Evolutionary conservation across 2,113 vertebrate species (phyloP).

Genomic region (Sinocyclocheilus anophthalmus): DNA sequence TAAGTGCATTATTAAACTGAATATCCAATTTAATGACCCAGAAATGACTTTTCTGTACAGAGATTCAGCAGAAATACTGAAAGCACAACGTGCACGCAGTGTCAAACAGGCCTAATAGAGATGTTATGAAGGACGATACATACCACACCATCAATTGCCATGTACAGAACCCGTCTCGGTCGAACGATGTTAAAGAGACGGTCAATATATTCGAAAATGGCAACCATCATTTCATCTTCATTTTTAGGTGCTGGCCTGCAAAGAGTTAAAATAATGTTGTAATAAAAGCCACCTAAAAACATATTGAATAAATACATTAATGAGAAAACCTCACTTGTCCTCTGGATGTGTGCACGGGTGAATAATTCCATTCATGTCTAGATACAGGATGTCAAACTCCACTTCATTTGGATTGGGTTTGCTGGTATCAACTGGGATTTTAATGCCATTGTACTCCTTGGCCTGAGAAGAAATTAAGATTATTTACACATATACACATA

Average conservation of each 20-base stretch:
- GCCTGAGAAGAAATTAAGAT: constrained; percentile 68
- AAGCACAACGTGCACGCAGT: not conserved
- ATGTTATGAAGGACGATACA: constrained; percentile 57
- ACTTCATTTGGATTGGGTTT: constrained; percentile 98
- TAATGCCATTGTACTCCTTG: constrained; percentile 91
- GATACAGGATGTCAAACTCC: constrained; percentile 96
- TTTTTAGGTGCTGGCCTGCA: constrained; percentile 94
- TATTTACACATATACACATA: too few relatives aligned
- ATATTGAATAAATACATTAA: not conserved
- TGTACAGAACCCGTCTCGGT: constrained; percentile 92
- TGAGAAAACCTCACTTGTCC: constrained; percentile 85
- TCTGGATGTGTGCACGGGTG: constrained; percentile 98
- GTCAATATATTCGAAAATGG: constrained; percentile 98
- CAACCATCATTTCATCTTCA: constrained; percentile 99
- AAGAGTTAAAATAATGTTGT: not conserved
- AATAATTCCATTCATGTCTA: constrained; percentile 99
- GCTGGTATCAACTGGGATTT: constrained; percentile 88
- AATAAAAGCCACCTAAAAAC: not conserved
- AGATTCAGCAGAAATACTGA: not conserved
- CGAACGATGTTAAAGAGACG: constrained; percentile 93
- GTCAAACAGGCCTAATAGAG: not conserved
- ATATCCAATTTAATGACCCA: not conserved
- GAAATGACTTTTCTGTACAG: not conserved
- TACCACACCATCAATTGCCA: constrained; percentile 99
- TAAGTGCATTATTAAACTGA: not conserved